Base-by-base conservation (phyloP, 2,113 vertebrate genomes). In the Sylvietta virens region DNA sequence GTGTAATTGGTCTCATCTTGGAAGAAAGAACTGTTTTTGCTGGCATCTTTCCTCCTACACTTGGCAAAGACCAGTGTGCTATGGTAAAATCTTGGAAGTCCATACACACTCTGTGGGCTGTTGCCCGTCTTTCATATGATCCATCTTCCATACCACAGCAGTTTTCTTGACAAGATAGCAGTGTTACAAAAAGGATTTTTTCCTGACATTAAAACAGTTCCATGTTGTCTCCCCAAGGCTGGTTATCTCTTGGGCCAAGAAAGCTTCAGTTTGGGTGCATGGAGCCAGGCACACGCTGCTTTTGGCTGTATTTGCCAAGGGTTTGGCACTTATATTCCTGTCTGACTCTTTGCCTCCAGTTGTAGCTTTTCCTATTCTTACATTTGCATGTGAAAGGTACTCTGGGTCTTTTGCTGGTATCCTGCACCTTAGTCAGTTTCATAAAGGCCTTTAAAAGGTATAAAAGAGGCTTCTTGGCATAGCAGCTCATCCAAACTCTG, bases 331-430 rank as follows among this genome's bases (percentile, higher is more conserved):
- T 82, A 5, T 3, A 31, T 81, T 92, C 91, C 81, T 92, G 30
- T 57, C 90, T 88, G 61, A 91, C 33, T 72, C 77, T 74, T 61
- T 85, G 70, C 85, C 45, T 92, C 20, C 44, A 51, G 53, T 8
- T 71, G 31, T 42, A 82, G 54, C 57, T 91, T 93, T 82, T 86
- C 50, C 66, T 85, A 5, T 69, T 79, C 61, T 80, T 82, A 19
- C 5, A 95, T 95, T 93, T 94, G 79, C 86, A 90, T 81, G 35
- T 93, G 85, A 93, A 93, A 90, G 26, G 39, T 90, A 39, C 58
- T 80, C n/a, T 33, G 66, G 22, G 44, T 53, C 80, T 86, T 81
- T 73, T 73, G 39, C 58, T 14, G 39, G 9, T 92, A 22, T 81
- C 37, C n/a, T 80, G 56, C 33, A 93, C 76, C 88, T 93, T 88